Evolutionary conservation across 2,797 vertebrate genomes (phyloP), one percentile per base, ranked within the genome.

Genomic region (Pelobates cultripes): DNA sequence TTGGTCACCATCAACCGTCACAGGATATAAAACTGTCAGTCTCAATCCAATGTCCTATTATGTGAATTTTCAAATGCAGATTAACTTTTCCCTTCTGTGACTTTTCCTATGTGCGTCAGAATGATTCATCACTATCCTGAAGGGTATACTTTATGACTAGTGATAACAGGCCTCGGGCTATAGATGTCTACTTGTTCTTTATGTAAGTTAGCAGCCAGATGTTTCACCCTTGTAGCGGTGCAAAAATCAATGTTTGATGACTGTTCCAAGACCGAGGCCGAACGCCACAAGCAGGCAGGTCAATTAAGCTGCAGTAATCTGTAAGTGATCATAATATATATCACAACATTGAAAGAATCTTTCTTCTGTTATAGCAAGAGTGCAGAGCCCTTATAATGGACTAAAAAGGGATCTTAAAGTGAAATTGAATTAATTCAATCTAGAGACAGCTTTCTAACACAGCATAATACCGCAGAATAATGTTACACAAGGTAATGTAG

Each of bases 141-240:
- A 74, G 64, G 70, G 15, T 78, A 4, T 83, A 6, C 12, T 73
- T 74, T 70, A 78, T 70, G 44, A 73, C 43, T 41, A 43, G n/a
- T 74, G 63, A 74, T 69, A 78, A 75, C 57, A 75, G 57, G 17
- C 73, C 42, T 75, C 7, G 63, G 57, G 41, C 73, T 75, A 17
- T 4, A 63, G 75, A 68, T 43, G 55, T 71, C 57, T 72, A 68
- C 66, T 44, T 72, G 74, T 40, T 45, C 73, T 61, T 78, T 14
- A n/a, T 14, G 73, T 51, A 73, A 73, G 43, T 43, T 73, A 43
- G 9, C 44, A 12, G 43, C 70, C 81, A 78, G 73, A 70, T 83
- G 81, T 73, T 83, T 83, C 53, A 83, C 75, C 73, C 64, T 47
- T 12, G 13, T 57, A n/a, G 43, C n/a, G 28, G 53, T 40, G 61